These are phyloP conservation scores for Steinernema scapterisci DNA, from an alignment of 2,888 invertebrate genomes.

Conservation along the genomic window DNA sequence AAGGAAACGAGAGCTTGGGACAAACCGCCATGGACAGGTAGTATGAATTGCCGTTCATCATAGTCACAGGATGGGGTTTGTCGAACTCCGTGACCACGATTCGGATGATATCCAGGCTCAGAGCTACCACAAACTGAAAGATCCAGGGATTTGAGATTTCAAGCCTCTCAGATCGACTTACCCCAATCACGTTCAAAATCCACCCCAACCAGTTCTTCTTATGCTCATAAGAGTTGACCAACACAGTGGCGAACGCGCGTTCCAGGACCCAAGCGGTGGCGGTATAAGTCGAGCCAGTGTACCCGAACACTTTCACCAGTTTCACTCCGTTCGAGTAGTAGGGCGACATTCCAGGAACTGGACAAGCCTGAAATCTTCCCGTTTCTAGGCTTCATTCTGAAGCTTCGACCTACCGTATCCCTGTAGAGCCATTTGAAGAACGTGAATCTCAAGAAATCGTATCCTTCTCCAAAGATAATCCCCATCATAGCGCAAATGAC, in stretches of 20 bases:
- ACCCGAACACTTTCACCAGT: background rate
- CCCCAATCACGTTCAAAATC: background rate
- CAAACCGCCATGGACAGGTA: background rate
- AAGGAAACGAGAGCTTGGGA: no score
- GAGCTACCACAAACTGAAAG: background rate
- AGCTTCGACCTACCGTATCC: background rate
- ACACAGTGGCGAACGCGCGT: background rate
- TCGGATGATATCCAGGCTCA: background rate
- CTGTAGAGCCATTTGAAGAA: background rate
- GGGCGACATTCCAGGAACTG: background rate
- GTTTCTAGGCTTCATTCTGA: background rate
- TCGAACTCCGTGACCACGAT: background rate
- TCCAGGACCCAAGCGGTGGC: background rate
- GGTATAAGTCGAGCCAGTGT: background rate
- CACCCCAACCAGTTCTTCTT: background rate
- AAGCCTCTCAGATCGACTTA: background rate
- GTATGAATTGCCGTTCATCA: background rate
- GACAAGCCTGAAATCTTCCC: background rate
- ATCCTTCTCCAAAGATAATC: background rate
- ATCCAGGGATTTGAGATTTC: background rate
- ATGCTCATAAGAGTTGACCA: background rate
- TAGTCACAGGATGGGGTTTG: background rate
- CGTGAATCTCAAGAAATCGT: background rate
- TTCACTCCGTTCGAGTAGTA: background rate
- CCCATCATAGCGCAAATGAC: background rate